phyloP scores from a whole-genome alignment of 1,140 invertebrate genomes.

The Tetramorium simillimum region DNA sequence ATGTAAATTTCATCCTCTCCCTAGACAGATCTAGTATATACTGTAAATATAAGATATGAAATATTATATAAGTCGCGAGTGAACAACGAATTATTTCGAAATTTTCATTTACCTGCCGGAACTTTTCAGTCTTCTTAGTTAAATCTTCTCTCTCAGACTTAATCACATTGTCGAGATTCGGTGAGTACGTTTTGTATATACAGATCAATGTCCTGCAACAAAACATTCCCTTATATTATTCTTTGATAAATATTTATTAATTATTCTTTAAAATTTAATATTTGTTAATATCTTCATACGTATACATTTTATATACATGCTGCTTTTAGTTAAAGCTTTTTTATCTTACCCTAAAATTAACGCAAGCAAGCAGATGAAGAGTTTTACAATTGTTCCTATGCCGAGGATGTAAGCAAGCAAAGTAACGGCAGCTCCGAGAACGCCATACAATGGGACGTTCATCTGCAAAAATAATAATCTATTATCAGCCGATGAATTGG shows the following conservation, averaged over 20 bases:
- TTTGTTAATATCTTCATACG: not conserved
- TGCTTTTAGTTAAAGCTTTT: not conserved
- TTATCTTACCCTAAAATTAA: constrained; percentile 80
- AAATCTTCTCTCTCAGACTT: constrained; percentile 82
- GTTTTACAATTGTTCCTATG: constrained; percentile 79
- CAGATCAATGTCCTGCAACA: constrained; percentile 80
- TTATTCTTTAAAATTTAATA: not conserved
- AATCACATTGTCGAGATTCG: constrained; percentile 80
- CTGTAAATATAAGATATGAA: constrained; percentile 64
- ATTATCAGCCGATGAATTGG: not conserved
- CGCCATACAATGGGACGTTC: constrained; percentile 82
- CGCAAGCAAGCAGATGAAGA: constrained; percentile 77
- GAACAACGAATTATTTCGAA: not conserved
- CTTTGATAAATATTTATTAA: not conserved
- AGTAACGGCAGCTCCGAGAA: constrained; percentile 79
- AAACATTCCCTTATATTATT: not conserved
- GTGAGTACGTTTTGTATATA: constrained; percentile 82
- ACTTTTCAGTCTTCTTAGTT: constrained; percentile 83
- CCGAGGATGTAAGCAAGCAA: constrained; percentile 80
- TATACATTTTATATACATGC: not conserved
- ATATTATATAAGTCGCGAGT: not conserved
- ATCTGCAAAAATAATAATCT: constrained; percentile 78
- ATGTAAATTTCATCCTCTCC: constrained; percentile 82
- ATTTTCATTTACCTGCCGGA: constrained; percentile 79
- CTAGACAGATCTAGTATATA: constrained; percentile 79